Evolutionary conservation across 2,888 invertebrate species (phyloP).

Genomic region (Drosophila greeni): DNA sequence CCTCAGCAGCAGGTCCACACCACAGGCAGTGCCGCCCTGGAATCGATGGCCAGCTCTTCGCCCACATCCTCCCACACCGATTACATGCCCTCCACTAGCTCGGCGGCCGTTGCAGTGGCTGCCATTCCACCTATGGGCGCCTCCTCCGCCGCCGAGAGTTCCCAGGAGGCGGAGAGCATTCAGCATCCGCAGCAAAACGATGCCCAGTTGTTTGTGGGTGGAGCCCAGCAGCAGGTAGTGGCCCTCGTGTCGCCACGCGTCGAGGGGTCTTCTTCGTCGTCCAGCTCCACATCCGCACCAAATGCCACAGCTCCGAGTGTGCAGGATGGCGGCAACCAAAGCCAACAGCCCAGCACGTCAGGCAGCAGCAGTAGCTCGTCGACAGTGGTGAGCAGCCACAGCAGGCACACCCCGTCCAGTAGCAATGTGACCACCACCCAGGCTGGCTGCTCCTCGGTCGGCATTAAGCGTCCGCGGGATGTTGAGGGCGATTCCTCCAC

Average conservation of each 20-base stretch:
- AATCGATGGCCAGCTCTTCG: conserved; percentile 82
- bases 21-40: conserved; percentile 78
- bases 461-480: conserved; percentile 82
- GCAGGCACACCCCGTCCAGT: conserved; percentile 81
- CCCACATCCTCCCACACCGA: conserved; percentile 88
- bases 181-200: conserved; percentile 77
- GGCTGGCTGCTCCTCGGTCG: conserved; percentile 76
- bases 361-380: conserved; percentile 76
- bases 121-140: conserved; percentile 83
- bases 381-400: conserved; percentile 79
- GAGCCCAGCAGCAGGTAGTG: conserved; percentile 82
- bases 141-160: conserved; percentile 79
- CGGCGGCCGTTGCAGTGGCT: conserved; percentile 82
- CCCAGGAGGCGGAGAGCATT: conserved; percentile 78
- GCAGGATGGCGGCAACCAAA: conserved; percentile 75
- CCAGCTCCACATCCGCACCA: conserved; percentile 60
- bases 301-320: conserved; percentile 69
- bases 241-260: conserved; percentile 86
- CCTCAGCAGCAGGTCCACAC: conserved; percentile 83
- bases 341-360: conserved; percentile 77
- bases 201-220: conserved; percentile 75
- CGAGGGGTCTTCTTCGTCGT: conserved; percentile 80
- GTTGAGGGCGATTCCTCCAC: conserved; percentile 81
- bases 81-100: conserved; percentile 91
- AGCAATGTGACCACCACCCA: conserved; percentile 85